These are phyloP conservation scores for Aphodius granarius DNA, from an alignment of 2,888 invertebrate genomes.

Conservation along the genomic window DNA sequence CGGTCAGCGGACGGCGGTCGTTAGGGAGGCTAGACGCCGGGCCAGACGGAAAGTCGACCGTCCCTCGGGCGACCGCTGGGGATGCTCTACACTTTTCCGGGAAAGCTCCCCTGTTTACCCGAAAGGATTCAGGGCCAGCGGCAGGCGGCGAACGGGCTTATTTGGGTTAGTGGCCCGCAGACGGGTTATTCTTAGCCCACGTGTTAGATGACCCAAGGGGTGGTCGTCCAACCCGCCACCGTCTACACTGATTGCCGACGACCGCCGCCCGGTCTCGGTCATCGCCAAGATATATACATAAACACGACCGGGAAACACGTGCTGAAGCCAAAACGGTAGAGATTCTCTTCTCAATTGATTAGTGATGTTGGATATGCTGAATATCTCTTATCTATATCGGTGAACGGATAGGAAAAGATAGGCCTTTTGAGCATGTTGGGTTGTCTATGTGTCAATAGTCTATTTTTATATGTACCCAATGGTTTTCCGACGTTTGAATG, in stretches of 20 bases:
- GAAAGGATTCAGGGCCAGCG: constrained; percentile 43
- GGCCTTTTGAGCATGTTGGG: too few relatives aligned
- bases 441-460: too few relatives aligned
- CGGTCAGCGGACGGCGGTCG: constrained; percentile 41
- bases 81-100: constrained; percentile 46
- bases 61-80: constrained; percentile 37
- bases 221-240: background rate
- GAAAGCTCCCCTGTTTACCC: constrained; percentile 45
- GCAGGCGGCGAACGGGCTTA: constrained; percentile 29
- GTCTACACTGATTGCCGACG: background rate
- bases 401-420: too few relatives aligned
- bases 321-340: too few relatives aligned
- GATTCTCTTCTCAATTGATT: too few relatives aligned
- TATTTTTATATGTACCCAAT: too few relatives aligned
- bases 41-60: constrained; percentile 44
- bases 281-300: background rate
- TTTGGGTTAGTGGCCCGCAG: constrained; percentile 33
- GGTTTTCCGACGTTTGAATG: too few relatives aligned
- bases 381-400: too few relatives aligned
- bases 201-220: constrained; percentile 18
- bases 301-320: background rate
- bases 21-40: constrained; percentile 47
- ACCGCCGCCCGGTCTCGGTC: background rate
- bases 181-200: constrained; percentile 32
- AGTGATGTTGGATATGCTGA: too few relatives aligned